Evolutionary conservation across 1,140 invertebrate species (phyloP).

Genomic region (Neomicropteryx cornuta): DNA sequence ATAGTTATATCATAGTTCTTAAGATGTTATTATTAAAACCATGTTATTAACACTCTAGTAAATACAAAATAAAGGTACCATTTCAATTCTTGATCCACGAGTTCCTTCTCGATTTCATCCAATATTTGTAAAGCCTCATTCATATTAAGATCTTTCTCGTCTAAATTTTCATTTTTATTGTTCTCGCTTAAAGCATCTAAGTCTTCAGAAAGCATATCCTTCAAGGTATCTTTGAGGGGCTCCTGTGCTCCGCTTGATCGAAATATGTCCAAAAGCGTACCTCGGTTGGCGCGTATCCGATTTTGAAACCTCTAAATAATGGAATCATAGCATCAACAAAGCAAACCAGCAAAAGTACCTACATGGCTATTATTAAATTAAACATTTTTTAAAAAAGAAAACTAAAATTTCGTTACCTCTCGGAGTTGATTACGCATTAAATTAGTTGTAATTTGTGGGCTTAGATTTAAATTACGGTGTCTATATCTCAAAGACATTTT

Average conservation of each 20-base stretch:
- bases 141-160: background rate
- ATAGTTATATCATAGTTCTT: too few species aligned
- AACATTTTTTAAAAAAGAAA: background rate
- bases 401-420: constrained; percentile 8
- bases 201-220: constrained; percentile 11
- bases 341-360: constrained; percentile 1
- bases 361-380: too few species aligned
- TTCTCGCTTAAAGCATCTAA: constrained; percentile 6
- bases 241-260: constrained; percentile 8
- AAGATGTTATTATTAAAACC: too few species aligned
- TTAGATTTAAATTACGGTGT: too few species aligned
- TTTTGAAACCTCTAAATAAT: constrained; percentile 16
- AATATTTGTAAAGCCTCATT: constrained; percentile 3
- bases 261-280: constrained; percentile 9
- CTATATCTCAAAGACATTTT: too few species aligned
- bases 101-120: constrained; percentile 9
- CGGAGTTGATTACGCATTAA: too few species aligned
- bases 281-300: constrained; percentile 10
- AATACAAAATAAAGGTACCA: constrained; percentile 10
- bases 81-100: constrained; percentile 8
- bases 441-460: too few species aligned
- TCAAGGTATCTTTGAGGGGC: constrained; percentile 7
- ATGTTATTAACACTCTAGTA: too few species aligned
- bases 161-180: too few species aligned
- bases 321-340: constrained; percentile 3